A percentile compares a stretch with the other conserved stretches of the same genome.
Conservation (phyloP, 2,888 invertebrate species). For the Orthosia cruda region DNA sequence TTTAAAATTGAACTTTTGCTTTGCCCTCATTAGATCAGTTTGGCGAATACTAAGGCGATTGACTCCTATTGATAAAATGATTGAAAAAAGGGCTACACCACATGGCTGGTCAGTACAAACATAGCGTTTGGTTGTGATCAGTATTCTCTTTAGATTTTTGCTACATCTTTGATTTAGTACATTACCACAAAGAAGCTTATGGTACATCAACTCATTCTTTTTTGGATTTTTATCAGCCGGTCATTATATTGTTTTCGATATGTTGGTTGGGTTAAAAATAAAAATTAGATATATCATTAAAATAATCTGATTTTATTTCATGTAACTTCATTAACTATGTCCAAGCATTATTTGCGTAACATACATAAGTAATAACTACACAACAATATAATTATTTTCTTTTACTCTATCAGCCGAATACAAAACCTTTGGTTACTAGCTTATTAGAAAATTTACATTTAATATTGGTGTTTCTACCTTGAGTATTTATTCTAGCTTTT, state of each 20-base stretch:
- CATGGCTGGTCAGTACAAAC: too few relatives aligned
- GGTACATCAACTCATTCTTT: neutral
- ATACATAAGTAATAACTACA: constrained; percentile 83
- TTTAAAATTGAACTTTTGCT: too few relatives aligned
- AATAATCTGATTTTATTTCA: constrained; percentile 88
- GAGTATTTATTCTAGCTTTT: constrained; percentile 78
- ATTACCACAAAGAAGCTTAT: neutral
- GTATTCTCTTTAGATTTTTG: too few relatives aligned
- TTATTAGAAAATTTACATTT: constrained; percentile 81
- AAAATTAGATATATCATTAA: constrained; percentile 64
- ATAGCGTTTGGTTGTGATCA: too few relatives aligned
- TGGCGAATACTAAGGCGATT: too few relatives aligned
- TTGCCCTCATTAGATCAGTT: too few relatives aligned
- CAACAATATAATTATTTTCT: constrained; percentile 80
- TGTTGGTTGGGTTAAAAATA: neutral
- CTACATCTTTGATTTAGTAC: too few relatives aligned
- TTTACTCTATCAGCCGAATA: constrained; percentile 86
- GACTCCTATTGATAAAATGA: too few relatives aligned
- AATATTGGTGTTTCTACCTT: constrained; percentile 77
- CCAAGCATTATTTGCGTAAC: constrained; percentile 86
- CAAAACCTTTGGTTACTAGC: constrained; percentile 91
- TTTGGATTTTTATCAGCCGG: neutral
- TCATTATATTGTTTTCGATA: neutral
- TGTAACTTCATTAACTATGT: constrained; percentile 86
- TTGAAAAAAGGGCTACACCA: too few relatives aligned